phyloP scores from a whole-genome alignment of 2,797 vertebrate genomes.

The Babyrousa celebensis region DNA sequence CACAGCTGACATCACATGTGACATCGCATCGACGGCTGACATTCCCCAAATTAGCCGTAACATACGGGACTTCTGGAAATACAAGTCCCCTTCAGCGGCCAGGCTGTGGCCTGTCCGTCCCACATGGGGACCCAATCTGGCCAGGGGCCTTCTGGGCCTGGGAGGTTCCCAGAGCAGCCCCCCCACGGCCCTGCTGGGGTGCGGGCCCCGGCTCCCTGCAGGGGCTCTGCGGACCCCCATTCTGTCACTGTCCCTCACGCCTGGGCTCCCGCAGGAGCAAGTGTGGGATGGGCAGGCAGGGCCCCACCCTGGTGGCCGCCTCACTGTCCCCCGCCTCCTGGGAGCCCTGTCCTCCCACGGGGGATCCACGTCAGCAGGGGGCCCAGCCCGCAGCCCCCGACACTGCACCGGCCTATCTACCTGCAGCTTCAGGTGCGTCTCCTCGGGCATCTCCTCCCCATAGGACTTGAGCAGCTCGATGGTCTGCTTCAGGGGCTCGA shows the following conservation, averaged over 20 bases:
- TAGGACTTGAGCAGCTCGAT: constrained; percentile 90
- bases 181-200: background rate
- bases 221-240: background rate
- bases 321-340: background rate
- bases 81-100: background rate
- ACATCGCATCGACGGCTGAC: background rate
- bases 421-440: constrained; percentile 88
- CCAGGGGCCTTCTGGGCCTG: background rate
- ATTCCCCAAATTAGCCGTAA: background rate
- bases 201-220: rapidly evolving
- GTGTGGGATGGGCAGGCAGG: rapidly evolving
- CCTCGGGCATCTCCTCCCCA: constrained; percentile 90
- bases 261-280: rapidly evolving
- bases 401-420: constrained; percentile 26
- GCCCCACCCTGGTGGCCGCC: rapidly evolving
- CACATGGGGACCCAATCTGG: rapidly evolving
- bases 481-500: constrained; percentile 91
- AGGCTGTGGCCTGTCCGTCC: background rate
- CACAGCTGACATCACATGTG: background rate
- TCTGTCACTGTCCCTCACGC: rapidly evolving
- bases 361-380: rapidly evolving
- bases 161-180: background rate
- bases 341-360: background rate
- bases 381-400: background rate
- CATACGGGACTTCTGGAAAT: background rate